A percentile compares a stretch with the other conserved stretches of the same genome.
phyloP scores from a whole-genome alignment of 2,888 invertebrate species.

The Serripes groenlandicus region DNA sequence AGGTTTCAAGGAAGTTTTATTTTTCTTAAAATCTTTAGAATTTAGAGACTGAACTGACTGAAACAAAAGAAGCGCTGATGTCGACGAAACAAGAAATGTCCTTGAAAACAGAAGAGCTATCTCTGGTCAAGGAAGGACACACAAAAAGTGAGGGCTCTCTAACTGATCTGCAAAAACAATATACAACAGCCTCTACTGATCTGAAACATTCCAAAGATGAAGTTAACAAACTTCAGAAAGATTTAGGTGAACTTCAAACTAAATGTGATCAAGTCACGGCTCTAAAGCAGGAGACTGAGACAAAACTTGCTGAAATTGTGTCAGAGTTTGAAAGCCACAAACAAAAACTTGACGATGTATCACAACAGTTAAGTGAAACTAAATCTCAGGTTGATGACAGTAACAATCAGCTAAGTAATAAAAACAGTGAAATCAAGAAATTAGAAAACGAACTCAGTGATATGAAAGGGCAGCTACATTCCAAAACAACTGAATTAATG shows the following conservation, averaged over 20 bases:
- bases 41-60: slow-evolving; percentile 46
- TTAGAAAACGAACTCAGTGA: slow-evolving; percentile 10
- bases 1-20: too few species aligned
- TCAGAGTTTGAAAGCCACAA: slow-evolving; percentile 11
- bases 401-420: slow-evolving; percentile 8
- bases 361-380: slow-evolving; percentile 18
- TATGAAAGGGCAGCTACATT: slow-evolving; percentile 4
- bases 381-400: slow-evolving; percentile 15
- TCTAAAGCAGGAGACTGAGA: slow-evolving; percentile 36
- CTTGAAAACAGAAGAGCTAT: slow-evolving; percentile 42
- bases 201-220: slow-evolving; percentile 54
- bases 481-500: neutral
- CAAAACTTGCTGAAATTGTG: slow-evolving; percentile 17
- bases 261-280: slow-evolving; percentile 34
- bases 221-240: slow-evolving; percentile 56
- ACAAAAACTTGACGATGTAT: slow-evolving; percentile 2
- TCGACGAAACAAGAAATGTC: slow-evolving; percentile 55
- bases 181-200: slow-evolving; percentile 33
- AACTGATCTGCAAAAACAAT: slow-evolving; percentile 40
- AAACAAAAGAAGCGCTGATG: slow-evolving; percentile 48
- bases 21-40: too few species aligned
- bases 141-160: slow-evolving; percentile 36
- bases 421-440: slow-evolving; percentile 10
- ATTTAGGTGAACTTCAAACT: slow-evolving; percentile 36
- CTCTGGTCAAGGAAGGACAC: slow-evolving; percentile 23